Conservation (phyloP, 2,888 invertebrate genomes). For the Encarsia formosa region DNA sequence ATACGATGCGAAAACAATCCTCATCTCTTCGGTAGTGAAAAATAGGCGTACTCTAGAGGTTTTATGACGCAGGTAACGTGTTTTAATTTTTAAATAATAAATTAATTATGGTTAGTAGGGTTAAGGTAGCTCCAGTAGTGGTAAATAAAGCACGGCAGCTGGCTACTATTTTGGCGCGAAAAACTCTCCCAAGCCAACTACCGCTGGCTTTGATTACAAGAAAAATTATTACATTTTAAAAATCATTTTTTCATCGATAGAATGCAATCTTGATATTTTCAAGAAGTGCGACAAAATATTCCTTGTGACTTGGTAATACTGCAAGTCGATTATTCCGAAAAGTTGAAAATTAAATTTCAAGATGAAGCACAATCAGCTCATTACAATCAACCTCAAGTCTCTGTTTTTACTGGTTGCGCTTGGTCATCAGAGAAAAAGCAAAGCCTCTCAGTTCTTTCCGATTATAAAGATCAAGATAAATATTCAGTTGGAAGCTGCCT, state of each 20-base stretch:
- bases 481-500: background rate
- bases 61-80: no score
- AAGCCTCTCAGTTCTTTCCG: background rate
- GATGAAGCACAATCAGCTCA: background rate
- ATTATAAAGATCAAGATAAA: background rate
- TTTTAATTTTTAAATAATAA: no score
- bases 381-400: background rate
- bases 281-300: background rate
- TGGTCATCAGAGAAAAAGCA: background rate
- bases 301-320: background rate
- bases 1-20: no score
- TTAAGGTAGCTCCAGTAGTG: no score
- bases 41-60: no score
- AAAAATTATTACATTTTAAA: background rate
- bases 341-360: background rate
- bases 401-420: background rate
- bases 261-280: background rate
- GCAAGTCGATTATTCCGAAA: background rate
- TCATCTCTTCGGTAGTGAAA: no score
- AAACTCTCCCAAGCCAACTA: no score
- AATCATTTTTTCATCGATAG: background rate
- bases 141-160: no score
- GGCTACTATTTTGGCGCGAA: no score
- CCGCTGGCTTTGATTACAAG: no score
- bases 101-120: no score